Conservation (phyloP, 2,113 vertebrate species). For the Oreochromis niloticus region DNA sequence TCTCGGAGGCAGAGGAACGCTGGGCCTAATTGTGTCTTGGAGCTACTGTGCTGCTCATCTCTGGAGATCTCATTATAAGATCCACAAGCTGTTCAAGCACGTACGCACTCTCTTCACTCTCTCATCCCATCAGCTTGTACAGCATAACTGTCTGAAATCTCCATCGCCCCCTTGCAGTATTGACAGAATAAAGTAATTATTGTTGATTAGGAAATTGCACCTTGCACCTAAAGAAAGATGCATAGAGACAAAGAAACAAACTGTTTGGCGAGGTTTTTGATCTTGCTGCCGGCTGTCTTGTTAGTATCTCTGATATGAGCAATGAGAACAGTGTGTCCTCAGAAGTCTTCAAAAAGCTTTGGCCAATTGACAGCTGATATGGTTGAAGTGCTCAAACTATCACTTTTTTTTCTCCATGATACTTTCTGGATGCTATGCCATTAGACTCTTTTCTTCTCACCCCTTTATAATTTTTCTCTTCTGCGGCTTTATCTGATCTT, state of each 20-base stretch:
- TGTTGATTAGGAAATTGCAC: constrained; percentile 52
- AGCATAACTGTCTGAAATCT: constrained; percentile 40
- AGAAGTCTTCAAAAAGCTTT: constrained; percentile 11
- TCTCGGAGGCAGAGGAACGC: constrained; percentile 43
- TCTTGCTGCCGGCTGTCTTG: constrained; percentile 6
- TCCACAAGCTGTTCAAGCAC: constrained; percentile 66
- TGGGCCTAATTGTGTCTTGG: constrained; percentile 70
- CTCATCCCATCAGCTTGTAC: constrained; percentile 50
- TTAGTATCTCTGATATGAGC: background rate
- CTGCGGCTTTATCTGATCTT: background rate
- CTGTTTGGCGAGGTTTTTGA: constrained; percentile 10
- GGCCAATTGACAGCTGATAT: background rate
- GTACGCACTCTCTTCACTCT: constrained; percentile 28
- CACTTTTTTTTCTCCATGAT: background rate
- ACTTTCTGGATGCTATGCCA: background rate
- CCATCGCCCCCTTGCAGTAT: constrained; percentile 22
- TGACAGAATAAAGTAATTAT: constrained; percentile 55
- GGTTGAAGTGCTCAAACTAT: background rate
- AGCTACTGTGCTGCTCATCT: constrained; percentile 63
- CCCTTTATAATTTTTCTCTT: background rate
- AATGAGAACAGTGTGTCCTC: background rate
- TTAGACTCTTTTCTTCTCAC: background rate
- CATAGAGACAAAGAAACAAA: constrained; percentile 28
- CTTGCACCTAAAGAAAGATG: constrained; percentile 27
- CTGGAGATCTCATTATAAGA: constrained; percentile 74